phyloP scores from a whole-genome alignment of 35 echinoderm and acorn worm genomes.

The Holothuria glaberrima region DNA sequence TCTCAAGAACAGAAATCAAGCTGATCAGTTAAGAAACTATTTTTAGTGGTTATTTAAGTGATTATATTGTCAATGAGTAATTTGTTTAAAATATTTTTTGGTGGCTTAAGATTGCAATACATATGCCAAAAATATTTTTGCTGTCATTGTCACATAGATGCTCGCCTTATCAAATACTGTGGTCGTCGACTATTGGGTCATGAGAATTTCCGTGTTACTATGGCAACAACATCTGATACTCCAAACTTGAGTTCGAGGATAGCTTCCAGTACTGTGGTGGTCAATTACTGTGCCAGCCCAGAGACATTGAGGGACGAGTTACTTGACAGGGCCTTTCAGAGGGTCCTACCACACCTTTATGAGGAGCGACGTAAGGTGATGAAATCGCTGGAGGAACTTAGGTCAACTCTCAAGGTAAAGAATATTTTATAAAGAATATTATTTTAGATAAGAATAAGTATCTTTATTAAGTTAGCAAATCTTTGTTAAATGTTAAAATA shows the following conservation, averaged over 20 bases:
- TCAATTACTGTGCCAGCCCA: constrained; percentile 86
- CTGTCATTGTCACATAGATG: constrained; percentile 56
- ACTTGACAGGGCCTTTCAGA: constrained; percentile 76
- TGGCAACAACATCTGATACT: constrained; percentile 71
- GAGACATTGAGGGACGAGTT: constrained; percentile 87
- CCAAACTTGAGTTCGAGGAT: constrained; percentile 74
- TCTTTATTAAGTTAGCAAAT: no score
- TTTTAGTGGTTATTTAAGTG: no score
- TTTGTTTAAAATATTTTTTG: no score
- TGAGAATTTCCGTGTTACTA: constrained; percentile 89
- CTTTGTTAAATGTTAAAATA: no score
- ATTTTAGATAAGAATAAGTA: no score
- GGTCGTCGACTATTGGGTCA: constrained; percentile 84
- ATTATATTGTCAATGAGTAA: no score
- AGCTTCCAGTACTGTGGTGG: constrained; percentile 81
- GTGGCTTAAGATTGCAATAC: no score
- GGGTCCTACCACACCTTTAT: constrained; percentile 82
- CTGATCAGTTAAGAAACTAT: no score
- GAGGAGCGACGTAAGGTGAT: constrained; percentile 78
- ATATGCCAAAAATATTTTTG: no score
- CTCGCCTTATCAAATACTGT: constrained; percentile 96
- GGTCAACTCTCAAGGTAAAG: constrained; percentile 79
- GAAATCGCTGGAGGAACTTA: constrained; percentile 79
- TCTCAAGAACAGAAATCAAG: no score
- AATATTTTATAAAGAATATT: no score